phyloP scores from a whole-genome alignment of 2,888 invertebrate species.

The Magallana nippona region DNA sequence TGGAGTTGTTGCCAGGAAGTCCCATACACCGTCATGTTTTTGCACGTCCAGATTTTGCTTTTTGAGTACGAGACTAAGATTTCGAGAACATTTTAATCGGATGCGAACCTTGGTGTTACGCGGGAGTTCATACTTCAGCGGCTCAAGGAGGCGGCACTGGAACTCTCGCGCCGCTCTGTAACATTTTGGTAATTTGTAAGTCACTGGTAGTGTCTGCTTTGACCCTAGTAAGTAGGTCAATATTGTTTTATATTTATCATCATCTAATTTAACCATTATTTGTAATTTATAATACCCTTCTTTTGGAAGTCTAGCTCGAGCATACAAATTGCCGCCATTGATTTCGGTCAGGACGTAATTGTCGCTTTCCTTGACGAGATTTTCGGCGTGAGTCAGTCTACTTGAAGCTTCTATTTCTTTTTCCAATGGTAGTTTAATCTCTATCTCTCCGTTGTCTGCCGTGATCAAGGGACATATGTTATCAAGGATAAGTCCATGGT shows the following conservation, averaged over 20 bases:
- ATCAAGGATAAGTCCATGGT: conserved; percentile 5
- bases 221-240: conserved; percentile 38
- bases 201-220: neutral
- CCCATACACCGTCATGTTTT: conserved; percentile 37
- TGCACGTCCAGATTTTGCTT: conserved; percentile 39
- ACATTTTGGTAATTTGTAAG: conserved; percentile 39
- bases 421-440: conserved; percentile 31
- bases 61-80: conserved; percentile 32
- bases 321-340: neutral
- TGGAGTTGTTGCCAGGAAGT: conserved; percentile 40
- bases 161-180: conserved; percentile 41
- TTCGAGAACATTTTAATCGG: conserved; percentile 35
- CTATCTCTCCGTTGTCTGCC: conserved; percentile 32
- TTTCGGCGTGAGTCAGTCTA: conserved; percentile 37
- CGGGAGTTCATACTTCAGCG: conserved; percentile 38
- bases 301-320: conserved; percentile 57
- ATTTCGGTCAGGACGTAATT: conserved; percentile 45
- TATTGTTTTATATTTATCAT: conserved; percentile 43
- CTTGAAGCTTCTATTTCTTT: conserved; percentile 34
- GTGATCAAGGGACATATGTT: conserved; percentile 31
- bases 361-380: conserved; percentile 42
- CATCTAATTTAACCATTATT: conserved; percentile 54
- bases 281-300: conserved; percentile 60
- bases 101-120: conserved; percentile 38
- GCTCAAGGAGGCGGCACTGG: conserved; percentile 43